Percentiles rank a stretch among this genome's conserved stretches.
Evolutionary conservation across 2,888 invertebrate species (phyloP).

Genomic region (Platynereis dumerilii): DNA sequence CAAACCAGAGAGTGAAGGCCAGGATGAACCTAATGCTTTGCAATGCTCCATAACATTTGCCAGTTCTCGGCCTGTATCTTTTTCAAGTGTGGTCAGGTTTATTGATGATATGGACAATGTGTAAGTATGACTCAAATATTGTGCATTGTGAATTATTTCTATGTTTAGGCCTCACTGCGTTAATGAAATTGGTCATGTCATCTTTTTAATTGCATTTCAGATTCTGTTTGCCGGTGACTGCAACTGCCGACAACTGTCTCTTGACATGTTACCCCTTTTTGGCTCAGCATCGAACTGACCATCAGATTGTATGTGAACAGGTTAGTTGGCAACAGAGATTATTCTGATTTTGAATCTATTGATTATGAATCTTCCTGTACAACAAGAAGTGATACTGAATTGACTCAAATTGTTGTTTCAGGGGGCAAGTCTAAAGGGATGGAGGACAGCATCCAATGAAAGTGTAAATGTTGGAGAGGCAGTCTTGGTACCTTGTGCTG

Average conservation of each 20-base stretch:
- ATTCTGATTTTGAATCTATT: not conserved
- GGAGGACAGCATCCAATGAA: slow-evolving; percentile 40
- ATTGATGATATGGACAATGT: slow-evolving; percentile 49
- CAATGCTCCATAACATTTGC: slow-evolving; percentile 52
- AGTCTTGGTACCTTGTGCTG: slow-evolving; percentile 50
- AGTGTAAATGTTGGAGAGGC: slow-evolving; percentile 45
- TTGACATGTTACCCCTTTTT: slow-evolving; percentile 62
- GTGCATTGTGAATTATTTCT: too few relatives aligned
- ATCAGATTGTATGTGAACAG: slow-evolving; percentile 63
- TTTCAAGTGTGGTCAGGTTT: slow-evolving; percentile 51
- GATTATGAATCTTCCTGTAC: not conserved
- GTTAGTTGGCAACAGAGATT: slow-evolving; percentile 38
- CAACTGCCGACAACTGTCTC: slow-evolving; percentile 62
- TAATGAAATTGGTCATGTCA: too few relatives aligned
- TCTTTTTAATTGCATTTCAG: slow-evolving; percentile 35
- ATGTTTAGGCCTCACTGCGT: too few relatives aligned
- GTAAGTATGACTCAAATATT: slow-evolving; percentile 42
- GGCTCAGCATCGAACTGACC: slow-evolving; percentile 58
- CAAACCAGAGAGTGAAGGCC: slow-evolving; percentile 15
- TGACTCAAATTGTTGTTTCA: too few relatives aligned
- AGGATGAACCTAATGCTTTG: slow-evolving; percentile 25
- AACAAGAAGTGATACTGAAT: not conserved
- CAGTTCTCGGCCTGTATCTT: slow-evolving; percentile 56
- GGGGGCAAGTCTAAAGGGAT: slow-evolving; percentile 52
- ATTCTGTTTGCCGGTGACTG: slow-evolving; percentile 55